Evolutionary conservation across 2,888 invertebrate genomes (phyloP).

Genomic region (Terebella lapidaria): DNA sequence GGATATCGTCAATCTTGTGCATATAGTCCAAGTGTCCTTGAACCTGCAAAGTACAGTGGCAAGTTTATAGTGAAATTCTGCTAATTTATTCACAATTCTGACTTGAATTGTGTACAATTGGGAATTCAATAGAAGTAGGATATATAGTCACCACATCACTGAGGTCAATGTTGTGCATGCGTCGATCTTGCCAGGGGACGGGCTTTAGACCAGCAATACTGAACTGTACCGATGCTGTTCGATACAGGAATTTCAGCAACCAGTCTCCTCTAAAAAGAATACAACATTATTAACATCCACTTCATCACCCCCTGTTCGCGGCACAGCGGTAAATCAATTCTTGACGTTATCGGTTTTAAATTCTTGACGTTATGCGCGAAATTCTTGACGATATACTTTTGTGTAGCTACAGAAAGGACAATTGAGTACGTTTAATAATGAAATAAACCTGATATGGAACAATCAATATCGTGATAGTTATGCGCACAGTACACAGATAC

Average conservation of each 20-base stretch:
- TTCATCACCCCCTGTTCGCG: too few relatives aligned
- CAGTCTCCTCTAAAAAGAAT: conserved; percentile 59
- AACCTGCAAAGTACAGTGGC: conserved; percentile 36
- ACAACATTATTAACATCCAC: too few relatives aligned
- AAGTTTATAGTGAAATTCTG: background rate
- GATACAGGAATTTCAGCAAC: conserved; percentile 64
- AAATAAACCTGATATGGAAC: too few relatives aligned
- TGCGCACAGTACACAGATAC: too few relatives aligned
- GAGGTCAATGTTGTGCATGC: conserved; percentile 62
- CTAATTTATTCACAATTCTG: background rate
- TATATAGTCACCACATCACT: conserved; percentile 58
- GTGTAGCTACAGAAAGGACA: too few relatives aligned
- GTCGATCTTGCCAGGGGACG: conserved; percentile 56
- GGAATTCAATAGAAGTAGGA: background rate
- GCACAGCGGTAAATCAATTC: too few relatives aligned
- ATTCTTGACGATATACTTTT: too few relatives aligned
- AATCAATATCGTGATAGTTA: too few relatives aligned
- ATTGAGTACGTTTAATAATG: too few relatives aligned
- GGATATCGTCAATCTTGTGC: conserved; percentile 58
- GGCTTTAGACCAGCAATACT: conserved; percentile 63
- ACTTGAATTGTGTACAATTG: background rate
- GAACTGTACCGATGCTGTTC: conserved; percentile 62
- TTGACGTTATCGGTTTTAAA: too few relatives aligned
- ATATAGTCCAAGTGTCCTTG: conserved; percentile 62
- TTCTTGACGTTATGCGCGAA: too few relatives aligned